Conservation (phyloP, 2,797 vertebrate genomes). For the Liasis olivaceus region DNA sequence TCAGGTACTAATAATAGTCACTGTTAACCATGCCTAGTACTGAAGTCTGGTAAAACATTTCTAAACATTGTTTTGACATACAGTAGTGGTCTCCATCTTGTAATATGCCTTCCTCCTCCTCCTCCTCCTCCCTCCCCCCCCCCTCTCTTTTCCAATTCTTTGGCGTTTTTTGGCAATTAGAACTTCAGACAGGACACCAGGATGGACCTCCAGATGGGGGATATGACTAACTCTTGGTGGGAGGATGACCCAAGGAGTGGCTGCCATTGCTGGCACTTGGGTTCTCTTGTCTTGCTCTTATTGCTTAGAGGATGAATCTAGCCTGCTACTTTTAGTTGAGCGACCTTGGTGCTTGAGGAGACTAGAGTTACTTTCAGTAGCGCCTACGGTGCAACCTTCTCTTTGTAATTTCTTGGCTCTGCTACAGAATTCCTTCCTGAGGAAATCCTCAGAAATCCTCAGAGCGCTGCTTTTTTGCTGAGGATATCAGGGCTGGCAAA, state of each 20-base stretch:
- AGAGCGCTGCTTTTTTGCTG: background rate
- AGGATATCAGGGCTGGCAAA: background rate
- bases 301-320: background rate
- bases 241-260: background rate
- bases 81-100: background rate
- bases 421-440: constrained; percentile 59
- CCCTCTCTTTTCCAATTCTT: background rate
- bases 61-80: background rate
- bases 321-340: rapidly evolving
- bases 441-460: constrained; percentile 68
- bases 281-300: background rate
- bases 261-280: background rate
- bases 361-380: background rate
- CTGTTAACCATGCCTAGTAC: background rate
- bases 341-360: rapidly evolving
- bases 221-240: background rate
- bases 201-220: no score
- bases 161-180: background rate
- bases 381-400: background rate
- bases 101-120: background rate
- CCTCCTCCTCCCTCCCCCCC: background rate
- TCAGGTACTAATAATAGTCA: background rate
- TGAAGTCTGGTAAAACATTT: background rate
- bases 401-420: constrained; percentile 12
- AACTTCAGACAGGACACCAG: background rate